A percentile compares a stretch with the other conserved stretches of the same genome.
Conservation (phyloP, 2,888 invertebrate species). For the Eupeodes luniger region DNA sequence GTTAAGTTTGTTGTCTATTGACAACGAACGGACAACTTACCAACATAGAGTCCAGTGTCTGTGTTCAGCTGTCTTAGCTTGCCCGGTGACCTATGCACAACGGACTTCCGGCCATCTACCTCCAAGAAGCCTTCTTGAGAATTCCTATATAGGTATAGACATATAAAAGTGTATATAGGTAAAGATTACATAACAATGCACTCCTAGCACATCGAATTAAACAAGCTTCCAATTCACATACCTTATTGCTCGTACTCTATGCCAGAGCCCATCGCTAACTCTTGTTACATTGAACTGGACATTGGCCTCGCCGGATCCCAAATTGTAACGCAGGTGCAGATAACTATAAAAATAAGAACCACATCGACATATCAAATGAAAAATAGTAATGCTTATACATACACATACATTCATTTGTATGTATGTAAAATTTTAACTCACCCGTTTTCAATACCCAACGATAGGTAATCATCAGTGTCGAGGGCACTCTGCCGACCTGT, state of each 20-base stretch:
- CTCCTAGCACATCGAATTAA: conserved; percentile 46
- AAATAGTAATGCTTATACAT: too few species aligned
- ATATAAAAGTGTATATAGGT: not conserved
- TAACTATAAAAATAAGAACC: conserved; percentile 78
- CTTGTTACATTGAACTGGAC: conserved; percentile 93
- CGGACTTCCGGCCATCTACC: conserved; percentile 94
- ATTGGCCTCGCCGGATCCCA: conserved; percentile 94
- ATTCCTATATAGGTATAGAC: conserved; percentile 86
- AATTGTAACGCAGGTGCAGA: conserved; percentile 89
- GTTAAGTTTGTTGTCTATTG: not conserved
- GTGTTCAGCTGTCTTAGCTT: conserved; percentile 93
- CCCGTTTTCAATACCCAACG: conserved; percentile 93
- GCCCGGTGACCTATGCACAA: conserved; percentile 93
- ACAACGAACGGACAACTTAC: conserved; percentile 85
- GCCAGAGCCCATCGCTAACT: conserved; percentile 95
- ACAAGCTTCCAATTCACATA: conserved; percentile 80
- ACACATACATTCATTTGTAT: too few species aligned
- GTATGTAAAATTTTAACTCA: conserved; percentile 71
- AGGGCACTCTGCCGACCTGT: conserved; percentile 89
- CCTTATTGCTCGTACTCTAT: conserved; percentile 90
- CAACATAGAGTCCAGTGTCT: conserved; percentile 94
- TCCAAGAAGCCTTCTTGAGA: conserved; percentile 93
- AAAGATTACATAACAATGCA: conserved; percentile 48
- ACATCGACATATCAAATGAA: not conserved
- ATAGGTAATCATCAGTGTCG: conserved; percentile 90